Evolutionary conservation across 2,113 vertebrate species (phyloP).

Genomic region (Trochalopteron elliotii): DNA sequence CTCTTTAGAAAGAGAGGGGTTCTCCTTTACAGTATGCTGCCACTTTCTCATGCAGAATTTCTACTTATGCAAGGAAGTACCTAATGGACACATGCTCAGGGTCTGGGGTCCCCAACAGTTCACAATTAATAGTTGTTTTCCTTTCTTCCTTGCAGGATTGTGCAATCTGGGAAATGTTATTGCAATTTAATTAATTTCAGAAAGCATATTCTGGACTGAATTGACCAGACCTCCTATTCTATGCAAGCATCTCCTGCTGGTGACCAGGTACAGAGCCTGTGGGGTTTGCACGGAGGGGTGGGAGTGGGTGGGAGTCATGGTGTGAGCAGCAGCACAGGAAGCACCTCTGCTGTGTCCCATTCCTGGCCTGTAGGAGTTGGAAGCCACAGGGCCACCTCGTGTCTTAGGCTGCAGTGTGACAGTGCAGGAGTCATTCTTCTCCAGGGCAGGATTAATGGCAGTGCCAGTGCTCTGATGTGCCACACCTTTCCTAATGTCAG

Average conservation of each 20-base stretch:
- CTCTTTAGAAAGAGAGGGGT: neutral
- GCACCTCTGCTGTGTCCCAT: fast-evolving
- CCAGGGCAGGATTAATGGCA: neutral
- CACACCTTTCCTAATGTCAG: neutral
- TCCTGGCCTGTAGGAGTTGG: neutral
- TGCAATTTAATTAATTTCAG: neutral
- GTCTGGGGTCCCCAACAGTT: neutral
- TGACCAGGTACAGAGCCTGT: neutral
- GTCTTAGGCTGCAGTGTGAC: neutral
- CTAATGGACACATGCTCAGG: neutral
- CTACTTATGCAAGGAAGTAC: neutral
- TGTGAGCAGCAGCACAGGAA: neutral
- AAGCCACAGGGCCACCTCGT: neutral
- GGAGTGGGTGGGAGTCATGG: neutral
- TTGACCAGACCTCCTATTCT: neutral
- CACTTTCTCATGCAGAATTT: neutral
- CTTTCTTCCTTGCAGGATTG: neutral
- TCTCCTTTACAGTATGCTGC: fast-evolving
- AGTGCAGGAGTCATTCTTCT: neutral
- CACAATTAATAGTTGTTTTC: neutral
- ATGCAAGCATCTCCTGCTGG: neutral
- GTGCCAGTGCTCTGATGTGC: neutral
- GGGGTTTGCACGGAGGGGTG: neutral
- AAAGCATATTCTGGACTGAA: neutral
- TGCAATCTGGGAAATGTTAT: neutral